phyloP scores from a whole-genome alignment of 2,888 invertebrate genomes.

The Encarsia formosa region DNA sequence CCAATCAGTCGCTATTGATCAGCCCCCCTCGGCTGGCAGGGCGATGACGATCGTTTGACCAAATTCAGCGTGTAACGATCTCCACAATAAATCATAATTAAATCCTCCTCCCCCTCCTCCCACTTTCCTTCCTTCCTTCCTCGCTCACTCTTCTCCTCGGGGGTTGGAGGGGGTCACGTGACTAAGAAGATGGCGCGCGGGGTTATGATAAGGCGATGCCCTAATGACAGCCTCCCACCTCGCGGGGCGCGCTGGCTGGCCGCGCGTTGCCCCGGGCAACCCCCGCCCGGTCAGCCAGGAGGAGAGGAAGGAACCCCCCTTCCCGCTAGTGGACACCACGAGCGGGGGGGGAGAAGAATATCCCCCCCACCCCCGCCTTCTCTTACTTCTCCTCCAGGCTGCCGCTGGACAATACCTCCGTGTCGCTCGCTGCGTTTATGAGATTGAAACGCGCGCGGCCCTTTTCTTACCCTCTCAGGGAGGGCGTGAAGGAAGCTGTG shows the following conservation, averaged over 20 bases:
- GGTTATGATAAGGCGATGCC: conserved; percentile 53
- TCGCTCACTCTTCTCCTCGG: too few species aligned
- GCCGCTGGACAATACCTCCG: background rate
- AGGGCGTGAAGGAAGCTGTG: too few species aligned
- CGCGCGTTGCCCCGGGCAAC: conserved; percentile 19
- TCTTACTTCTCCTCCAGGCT: conserved; percentile 18
- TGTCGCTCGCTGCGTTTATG: conserved; percentile 10
- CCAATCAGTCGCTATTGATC: too few species aligned
- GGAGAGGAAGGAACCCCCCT: conserved; percentile 39
- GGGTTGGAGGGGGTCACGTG: conserved; percentile 25
- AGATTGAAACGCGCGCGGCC: conserved; percentile 18
- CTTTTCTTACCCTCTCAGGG: too few species aligned
- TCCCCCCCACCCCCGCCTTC: conserved; percentile 29
- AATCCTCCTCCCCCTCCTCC: too few species aligned
- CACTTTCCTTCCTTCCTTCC: too few species aligned
- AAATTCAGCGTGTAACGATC: too few species aligned
- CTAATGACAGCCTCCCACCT: conserved; percentile 52
- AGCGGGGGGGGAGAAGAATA: conserved; percentile 45
- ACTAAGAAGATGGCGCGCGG: conserved; percentile 41
- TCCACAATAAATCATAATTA: too few species aligned
- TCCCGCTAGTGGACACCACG: conserved; percentile 48
- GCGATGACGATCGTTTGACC: too few species aligned
- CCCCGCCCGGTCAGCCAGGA: conserved; percentile 8
- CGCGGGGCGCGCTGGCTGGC: conserved; percentile 27
- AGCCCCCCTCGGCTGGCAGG: too few species aligned